Conservation (phyloP, 2,797 vertebrate species). For the Selene dorsalis region DNA sequence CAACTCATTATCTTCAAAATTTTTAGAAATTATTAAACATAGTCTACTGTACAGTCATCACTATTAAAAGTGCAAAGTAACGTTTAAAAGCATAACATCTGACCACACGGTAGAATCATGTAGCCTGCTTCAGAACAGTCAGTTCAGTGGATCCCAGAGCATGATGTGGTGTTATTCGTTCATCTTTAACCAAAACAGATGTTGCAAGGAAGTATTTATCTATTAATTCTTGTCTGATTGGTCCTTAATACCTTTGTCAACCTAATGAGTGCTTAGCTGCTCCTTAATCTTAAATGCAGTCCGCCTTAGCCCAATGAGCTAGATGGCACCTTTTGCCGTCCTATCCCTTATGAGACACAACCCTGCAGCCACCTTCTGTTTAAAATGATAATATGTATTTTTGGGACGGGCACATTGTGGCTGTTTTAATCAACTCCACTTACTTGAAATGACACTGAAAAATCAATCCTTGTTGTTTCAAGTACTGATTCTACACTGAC, state of each 20-base stretch:
- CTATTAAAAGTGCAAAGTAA: neutral
- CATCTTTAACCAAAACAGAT: conserved; percentile 43
- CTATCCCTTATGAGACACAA: neutral
- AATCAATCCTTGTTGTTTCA: neutral
- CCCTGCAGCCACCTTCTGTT: neutral
- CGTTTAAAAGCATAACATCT: neutral
- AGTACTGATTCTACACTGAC: neutral
- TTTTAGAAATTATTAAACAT: neutral
- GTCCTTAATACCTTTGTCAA: conserved; percentile 58
- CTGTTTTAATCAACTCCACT: neutral
- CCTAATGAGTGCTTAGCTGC: conserved; percentile 53
- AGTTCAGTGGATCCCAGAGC: neutral
- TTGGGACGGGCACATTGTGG: neutral
- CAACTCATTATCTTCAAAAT: neutral
- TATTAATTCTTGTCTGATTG: conserved; percentile 52
- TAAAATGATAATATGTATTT: neutral
- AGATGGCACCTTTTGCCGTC: conserved; percentile 15
- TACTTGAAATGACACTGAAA: neutral
- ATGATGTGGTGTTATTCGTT: conserved; percentile 12
- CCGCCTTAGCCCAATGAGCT: neutral
- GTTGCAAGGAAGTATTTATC: conserved; percentile 54
- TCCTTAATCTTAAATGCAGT: conserved; percentile 53
- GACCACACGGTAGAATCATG: neutral
- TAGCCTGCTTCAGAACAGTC: neutral
- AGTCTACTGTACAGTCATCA: neutral